Conservation (phyloP, 2,797 vertebrate genomes). For the Prunella strophiata region DNA sequence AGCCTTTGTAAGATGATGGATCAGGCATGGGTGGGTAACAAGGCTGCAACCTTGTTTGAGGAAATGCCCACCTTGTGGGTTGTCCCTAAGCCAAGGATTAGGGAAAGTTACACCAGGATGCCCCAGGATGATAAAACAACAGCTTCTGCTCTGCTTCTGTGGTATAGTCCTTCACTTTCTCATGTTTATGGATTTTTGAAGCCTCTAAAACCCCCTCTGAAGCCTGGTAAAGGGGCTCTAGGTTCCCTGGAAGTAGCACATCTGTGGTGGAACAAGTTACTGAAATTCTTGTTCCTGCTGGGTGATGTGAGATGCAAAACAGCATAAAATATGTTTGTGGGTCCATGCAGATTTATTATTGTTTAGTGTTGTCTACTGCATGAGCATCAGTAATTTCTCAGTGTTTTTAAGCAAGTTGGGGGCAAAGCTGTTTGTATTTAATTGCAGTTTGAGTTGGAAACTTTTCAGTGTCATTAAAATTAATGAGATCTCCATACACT, state of each 20-base stretch:
- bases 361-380: not conserved
- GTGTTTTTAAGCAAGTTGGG: not conserved
- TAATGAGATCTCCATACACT: not conserved
- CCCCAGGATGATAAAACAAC: not conserved
- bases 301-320: not conserved
- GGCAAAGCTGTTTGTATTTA: not conserved
- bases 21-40: not conserved
- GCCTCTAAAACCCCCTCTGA: not conserved
- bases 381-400: not conserved
- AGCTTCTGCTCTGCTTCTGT: not conserved
- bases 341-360: not conserved
- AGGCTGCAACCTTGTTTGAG: not conserved
- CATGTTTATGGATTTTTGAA: not conserved
- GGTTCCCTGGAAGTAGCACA: rapidly evolving
- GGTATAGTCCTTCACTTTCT: not conserved
- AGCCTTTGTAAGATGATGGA: not conserved
- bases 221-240: not conserved
- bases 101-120: not conserved
- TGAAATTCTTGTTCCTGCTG: not conserved
- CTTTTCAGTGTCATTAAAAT: not conserved
- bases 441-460: not conserved
- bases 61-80: not conserved
- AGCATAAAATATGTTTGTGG: not conserved
- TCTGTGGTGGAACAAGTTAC: not conserved
- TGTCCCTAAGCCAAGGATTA: not conserved